Conservation (phyloP, 2,888 invertebrate genomes). For the Cremastinae sp. region DNA sequence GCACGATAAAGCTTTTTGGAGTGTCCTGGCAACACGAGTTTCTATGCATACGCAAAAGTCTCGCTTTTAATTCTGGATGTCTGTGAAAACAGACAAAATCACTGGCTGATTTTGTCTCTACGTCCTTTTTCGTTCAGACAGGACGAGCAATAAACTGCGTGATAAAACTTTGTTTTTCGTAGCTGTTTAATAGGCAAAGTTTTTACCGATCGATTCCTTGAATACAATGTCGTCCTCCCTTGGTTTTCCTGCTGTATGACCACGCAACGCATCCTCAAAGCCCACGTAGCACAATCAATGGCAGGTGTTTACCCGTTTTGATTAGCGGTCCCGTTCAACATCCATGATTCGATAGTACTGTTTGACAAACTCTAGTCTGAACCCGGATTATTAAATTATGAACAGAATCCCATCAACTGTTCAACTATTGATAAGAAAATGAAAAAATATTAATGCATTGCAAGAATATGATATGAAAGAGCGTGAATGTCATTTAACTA, state of each 20-base stretch:
- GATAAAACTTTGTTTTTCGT: constrained; percentile 3
- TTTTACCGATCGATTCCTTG: constrained; percentile 21
- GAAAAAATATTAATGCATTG: too few species aligned
- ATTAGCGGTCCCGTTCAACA: constrained; percentile 69
- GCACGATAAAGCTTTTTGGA: constrained; percentile 18
- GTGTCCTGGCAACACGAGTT: constrained; percentile 8
- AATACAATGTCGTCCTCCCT: too few species aligned
- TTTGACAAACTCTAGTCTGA: too few species aligned
- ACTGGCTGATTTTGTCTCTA: too few species aligned
- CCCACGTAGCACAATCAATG: constrained; percentile 73
- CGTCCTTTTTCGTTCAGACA: too few species aligned
- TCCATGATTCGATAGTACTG: too few species aligned
- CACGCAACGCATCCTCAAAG: constrained; percentile 47
- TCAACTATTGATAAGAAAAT: neutral
- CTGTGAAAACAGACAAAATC: neutral
- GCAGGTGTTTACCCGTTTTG: constrained; percentile 75
- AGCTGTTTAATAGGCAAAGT: constrained; percentile 11
- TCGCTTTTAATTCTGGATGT: too few species aligned
- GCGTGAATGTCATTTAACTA: too few species aligned
- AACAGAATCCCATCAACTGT: neutral
- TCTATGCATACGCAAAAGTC: too few species aligned
- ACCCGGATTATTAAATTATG: too few species aligned
- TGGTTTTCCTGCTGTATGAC: constrained; percentile 4
- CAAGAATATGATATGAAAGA: too few species aligned
- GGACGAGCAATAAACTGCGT: too few species aligned